Base-by-base conservation (phyloP, 2,113 vertebrate genomes). In the Todiramphus saurophagus region DNA sequence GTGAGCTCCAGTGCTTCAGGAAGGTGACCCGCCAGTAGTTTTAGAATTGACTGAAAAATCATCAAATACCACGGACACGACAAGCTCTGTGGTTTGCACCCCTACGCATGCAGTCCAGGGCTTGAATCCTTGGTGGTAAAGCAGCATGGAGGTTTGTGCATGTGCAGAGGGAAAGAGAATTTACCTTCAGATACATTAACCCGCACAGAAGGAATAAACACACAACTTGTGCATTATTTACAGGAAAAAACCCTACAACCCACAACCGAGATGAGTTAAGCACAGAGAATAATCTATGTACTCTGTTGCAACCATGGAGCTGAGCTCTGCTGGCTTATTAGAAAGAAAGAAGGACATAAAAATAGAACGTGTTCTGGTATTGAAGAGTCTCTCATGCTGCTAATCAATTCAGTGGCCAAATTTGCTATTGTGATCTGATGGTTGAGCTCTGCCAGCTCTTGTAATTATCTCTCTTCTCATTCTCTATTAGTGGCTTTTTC, bases 361-460 rank as follows among this genome's bases (percentile, higher is more conserved):
- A 95, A 91, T 78, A 95, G 85, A 96, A 94, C 30, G 86, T 83
- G 62, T 89, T 89, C 91, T 93, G 39, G 12, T 96, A 88, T 41
- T 95, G 89, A 95, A 93, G 73, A 84, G 83, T 94, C 83, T 95
- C 74, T 97, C 62, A 44, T 95, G 76, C 76, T 94, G 92, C 91
- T 94, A 89, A 95, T 96, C 87, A 87, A 44, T 83, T 95, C 16
- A 0, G 86, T 87, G 67, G 93, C 95, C 95, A 97, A 93, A 97
- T 92, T 97, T 91, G 87, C 94, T 95, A 96, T 96, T 97, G 95
- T 97, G 90, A 94, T 95, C 90, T 93, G 83, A 91, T 82, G 92
- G 89, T 73, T 97, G 81, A 94, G 82, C 69, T 94, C 93, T 95
- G 94, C 95, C 95, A 96, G 28, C 66, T 96, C 76, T 48, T 80